These are phyloP conservation scores for Acrossocheilus wenchowensis DNA, from an alignment of 2,797 vertebrate species.

Conservation along the genomic window DNA sequence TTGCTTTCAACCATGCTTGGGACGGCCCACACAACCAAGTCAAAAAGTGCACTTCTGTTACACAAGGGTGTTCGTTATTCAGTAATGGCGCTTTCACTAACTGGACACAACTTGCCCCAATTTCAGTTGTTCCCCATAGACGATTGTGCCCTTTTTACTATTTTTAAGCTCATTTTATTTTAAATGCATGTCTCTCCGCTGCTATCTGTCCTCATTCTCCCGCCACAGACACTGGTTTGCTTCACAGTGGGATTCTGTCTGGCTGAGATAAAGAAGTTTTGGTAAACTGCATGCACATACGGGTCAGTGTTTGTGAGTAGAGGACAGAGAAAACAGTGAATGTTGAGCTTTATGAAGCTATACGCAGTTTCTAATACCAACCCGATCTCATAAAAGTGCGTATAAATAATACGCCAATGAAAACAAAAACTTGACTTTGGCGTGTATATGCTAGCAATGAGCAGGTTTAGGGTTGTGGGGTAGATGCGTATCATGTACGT, in stretches of 20 bases:
- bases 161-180: neutral
- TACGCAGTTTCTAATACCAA: neutral
- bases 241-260: slow-evolving; percentile 29
- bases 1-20: no score
- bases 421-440: no score
- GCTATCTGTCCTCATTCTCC: neutral
- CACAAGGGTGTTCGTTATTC: neutral
- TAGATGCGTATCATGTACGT: no score
- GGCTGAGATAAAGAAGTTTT: slow-evolving; percentile 40
- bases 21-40: no score
- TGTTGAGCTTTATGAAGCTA: neutral
- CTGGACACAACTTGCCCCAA: neutral
- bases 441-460: no score
- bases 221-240: slow-evolving; percentile 20
- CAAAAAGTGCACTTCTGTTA: neutral
- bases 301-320: slow-evolving; percentile 58
- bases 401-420: no score
- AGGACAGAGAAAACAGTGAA: slow-evolving; percentile 53
- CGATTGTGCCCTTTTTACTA: neutral
- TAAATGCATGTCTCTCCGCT: neutral
- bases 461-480: no score
- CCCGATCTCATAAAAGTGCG: no score
- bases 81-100: neutral
- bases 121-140: neutral
- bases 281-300: slow-evolving; percentile 6